phyloP scores from a whole-genome alignment of 2,888 invertebrate species.

The Apamea monoglypha region DNA sequence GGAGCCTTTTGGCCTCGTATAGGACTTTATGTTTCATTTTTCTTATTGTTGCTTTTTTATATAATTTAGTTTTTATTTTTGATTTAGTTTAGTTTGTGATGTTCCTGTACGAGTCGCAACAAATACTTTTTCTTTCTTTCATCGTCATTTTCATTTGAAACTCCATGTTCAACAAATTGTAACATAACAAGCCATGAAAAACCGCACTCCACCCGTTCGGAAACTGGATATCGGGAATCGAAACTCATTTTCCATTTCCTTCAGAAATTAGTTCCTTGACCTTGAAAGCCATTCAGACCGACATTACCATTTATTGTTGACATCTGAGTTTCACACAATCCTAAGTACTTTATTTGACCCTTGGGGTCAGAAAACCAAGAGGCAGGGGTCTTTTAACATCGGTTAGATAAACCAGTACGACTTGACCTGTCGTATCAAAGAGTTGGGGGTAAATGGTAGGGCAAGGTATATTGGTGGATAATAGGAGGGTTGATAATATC shows the following conservation, averaged over 20 bases:
- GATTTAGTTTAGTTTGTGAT: too few relatives aligned
- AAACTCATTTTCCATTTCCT: conserved; percentile 49
- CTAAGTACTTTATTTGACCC: conserved; percentile 56
- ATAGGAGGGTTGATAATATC: conserved; percentile 40
- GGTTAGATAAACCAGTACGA: conserved; percentile 19
- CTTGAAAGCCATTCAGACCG: conserved; percentile 51
- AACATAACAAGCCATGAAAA: conserved; percentile 1
- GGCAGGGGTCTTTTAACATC: conserved; percentile 54
- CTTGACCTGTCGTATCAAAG: conserved; percentile 1
- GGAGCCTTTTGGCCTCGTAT: too few relatives aligned
- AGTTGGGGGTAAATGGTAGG: background rate
- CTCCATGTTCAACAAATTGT: background rate
- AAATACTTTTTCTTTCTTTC: too few relatives aligned
- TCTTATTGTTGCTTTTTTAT: too few relatives aligned
- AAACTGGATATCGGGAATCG: conserved; percentile 24
- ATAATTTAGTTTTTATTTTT: too few relatives aligned
- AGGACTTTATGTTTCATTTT: too few relatives aligned
- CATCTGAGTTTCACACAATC: conserved; percentile 26
- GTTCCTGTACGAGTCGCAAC: too few relatives aligned
- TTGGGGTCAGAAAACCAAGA: conserved; percentile 42
- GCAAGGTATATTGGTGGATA: background rate
- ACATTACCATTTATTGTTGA: conserved; percentile 57
- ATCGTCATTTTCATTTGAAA: background rate
- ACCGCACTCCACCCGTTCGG: background rate
- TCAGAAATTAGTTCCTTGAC: conserved; percentile 47